Percentiles rank a stretch among this genome's conserved stretches.
Evolutionary conservation across 2,113 vertebrate genomes (phyloP).

Genomic region (Carassius auratus): DNA sequence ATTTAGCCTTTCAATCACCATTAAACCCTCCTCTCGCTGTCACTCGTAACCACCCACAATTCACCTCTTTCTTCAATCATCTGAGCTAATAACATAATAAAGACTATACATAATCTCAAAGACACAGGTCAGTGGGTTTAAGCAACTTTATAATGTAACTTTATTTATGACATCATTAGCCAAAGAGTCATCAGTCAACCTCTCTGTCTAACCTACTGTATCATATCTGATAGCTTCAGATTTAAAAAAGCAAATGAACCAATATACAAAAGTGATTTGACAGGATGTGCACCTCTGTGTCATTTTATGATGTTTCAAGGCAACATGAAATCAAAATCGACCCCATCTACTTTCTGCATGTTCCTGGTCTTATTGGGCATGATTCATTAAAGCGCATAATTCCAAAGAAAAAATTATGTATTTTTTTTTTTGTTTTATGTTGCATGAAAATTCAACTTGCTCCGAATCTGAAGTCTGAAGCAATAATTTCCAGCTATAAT

Average conservation of each 20-base stretch:
- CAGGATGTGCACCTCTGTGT: neutral
- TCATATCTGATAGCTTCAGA: neutral
- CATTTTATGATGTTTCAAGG: neutral
- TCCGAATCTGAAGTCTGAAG: neutral
- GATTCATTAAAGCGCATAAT: neutral
- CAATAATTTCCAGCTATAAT: neutral
- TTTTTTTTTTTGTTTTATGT: neutral
- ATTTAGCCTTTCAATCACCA: slow-evolving; percentile 54
- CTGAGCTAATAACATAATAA: slow-evolving; percentile 29
- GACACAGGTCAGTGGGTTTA: slow-evolving; percentile 1
- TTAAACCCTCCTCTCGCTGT: slow-evolving; percentile 46
- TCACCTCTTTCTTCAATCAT: slow-evolving; percentile 20
- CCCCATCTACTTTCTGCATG: neutral
- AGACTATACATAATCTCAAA: slow-evolving; percentile 36
- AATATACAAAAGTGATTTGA: neutral
- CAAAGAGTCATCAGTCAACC: slow-evolving; percentile 1
- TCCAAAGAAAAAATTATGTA: neutral
- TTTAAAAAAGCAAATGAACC: slow-evolving; percentile 11
- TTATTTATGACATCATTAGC: slow-evolving; percentile 22
- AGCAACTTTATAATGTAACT: neutral
- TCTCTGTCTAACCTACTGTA: neutral
- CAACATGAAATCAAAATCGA: slow-evolving; percentile 1
- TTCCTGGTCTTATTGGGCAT: neutral
- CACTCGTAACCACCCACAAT: slow-evolving; percentile 49
- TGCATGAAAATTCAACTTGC: neutral